Evolutionary conservation across 35 echinoderm and acorn worm genomes (phyloP).

Genomic region (Nesometra sesokonis): DNA sequence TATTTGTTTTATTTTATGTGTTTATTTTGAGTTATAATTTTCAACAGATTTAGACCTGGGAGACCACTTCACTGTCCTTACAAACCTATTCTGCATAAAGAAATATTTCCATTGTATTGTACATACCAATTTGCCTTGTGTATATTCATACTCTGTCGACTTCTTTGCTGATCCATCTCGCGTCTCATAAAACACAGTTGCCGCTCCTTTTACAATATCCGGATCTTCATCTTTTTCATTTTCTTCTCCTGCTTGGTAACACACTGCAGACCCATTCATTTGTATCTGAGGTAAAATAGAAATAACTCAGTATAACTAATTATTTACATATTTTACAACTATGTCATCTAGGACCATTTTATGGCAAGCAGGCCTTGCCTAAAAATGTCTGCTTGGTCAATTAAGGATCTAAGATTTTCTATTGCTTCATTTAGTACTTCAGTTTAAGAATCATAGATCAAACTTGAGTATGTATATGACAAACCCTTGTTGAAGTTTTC

Average conservation of each 20-base stretch:
- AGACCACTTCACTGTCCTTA: no score
- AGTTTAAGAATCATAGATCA: no score
- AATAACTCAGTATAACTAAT: not conserved
- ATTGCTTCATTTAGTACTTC: no score
- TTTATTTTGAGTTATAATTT: no score
- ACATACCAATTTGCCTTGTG: conserved; percentile 72
- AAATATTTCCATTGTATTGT: not conserved
- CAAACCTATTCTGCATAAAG: not conserved
- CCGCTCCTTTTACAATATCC: conserved; percentile 27
- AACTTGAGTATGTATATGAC: no score
- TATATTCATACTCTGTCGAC: conserved; percentile 56
- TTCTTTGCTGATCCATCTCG: conserved; percentile 85
- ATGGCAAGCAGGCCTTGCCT: not conserved
- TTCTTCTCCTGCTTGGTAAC: conserved; percentile 29
- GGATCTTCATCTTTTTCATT: conserved; percentile 25
- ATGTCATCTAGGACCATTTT: no score
- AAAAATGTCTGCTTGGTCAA: no score
- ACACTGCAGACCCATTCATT: conserved; percentile 56
- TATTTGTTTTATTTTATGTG: no score
- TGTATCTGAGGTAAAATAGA: conserved; percentile 12
- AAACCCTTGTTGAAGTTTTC: no score
- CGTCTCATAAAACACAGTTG: conserved; percentile 65
- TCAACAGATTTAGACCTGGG: no score
- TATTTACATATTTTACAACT: no score
- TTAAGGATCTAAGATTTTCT: no score